Conservation (phyloP, 2,888 invertebrate genomes). For the Drosophila formosana region DNA sequence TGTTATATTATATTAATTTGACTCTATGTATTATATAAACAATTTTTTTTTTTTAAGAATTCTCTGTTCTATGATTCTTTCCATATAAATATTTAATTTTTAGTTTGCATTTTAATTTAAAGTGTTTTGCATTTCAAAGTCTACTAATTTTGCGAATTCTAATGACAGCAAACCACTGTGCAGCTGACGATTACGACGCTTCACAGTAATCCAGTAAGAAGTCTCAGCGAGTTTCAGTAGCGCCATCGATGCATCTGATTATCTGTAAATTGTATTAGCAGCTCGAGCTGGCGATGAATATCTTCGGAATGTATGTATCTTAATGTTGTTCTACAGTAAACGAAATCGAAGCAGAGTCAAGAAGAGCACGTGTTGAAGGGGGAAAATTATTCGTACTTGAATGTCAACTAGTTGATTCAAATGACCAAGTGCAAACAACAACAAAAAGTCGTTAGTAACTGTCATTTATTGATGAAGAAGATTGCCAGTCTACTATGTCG, state of each 20-base stretch:
- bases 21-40: too few species aligned
- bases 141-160: not conserved
- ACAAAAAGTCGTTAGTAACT: conserved; percentile 69
- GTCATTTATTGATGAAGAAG: conserved; percentile 76
- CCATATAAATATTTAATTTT: too few species aligned
- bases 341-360: conserved; percentile 33
- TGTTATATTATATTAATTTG: too few species aligned
- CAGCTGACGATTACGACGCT: conserved; percentile 8
- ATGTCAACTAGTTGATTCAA: conserved; percentile 68
- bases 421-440: conserved; percentile 31
- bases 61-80: too few species aligned
- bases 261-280: conserved; percentile 66
- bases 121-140: not conserved
- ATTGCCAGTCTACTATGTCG: conserved; percentile 35
- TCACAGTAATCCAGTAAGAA: conserved; percentile 15
- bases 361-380: conserved; percentile 58
- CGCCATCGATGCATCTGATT: conserved; percentile 27
- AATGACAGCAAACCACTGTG: conserved; percentile 31
- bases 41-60: too few species aligned
- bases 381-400: conserved; percentile 40
- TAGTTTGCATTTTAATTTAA: too few species aligned
- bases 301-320: conserved; percentile 69
- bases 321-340: conserved; percentile 46
- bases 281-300: conserved; percentile 54
- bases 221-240: conserved; percentile 28